Conservation (phyloP, 2,113 vertebrate species). For the Psilopsiagon aurifrons region DNA sequence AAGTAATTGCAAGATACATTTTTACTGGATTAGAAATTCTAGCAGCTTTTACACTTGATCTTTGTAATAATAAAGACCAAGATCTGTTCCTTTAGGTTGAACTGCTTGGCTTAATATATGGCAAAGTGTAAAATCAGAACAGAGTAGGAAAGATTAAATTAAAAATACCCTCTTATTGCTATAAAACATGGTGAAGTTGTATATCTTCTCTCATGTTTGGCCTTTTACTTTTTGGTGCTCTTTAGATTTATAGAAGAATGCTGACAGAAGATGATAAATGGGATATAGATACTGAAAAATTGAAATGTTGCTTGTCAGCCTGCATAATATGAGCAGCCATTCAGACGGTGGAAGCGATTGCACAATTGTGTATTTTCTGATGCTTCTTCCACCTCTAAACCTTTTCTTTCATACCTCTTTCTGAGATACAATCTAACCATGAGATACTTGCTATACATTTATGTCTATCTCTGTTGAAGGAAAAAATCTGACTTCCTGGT, state of each 20-base stretch:
- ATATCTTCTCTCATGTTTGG: conserved; percentile 6
- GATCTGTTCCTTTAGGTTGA: neutral
- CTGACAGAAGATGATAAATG: conserved; percentile 1
- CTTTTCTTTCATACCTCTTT: neutral
- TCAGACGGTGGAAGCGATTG: neutral
- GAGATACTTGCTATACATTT: neutral
- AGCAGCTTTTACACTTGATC: neutral
- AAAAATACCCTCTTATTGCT: neutral
- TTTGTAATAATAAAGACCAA: neutral
- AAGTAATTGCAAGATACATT: neutral
- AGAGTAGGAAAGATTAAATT: neutral
- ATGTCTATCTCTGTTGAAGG: neutral
- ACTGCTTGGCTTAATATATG: neutral
- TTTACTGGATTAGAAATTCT: neutral
- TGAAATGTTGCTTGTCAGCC: neutral
- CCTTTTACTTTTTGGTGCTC: conserved; percentile 36
- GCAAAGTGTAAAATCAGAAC: conserved; percentile 40
- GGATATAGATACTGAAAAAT: neutral
- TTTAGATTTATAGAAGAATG: neutral
- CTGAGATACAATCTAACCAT: neutral
- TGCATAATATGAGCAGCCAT: neutral
- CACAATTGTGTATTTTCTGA: neutral
- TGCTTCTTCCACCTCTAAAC: neutral
- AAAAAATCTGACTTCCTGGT: neutral
- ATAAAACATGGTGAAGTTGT: neutral